A percentile compares a stretch with the other conserved stretches of the same genome.
Evolutionary conservation across 2,113 vertebrate genomes (phyloP).

Genomic region (Poeciliopsis retropinna): DNA sequence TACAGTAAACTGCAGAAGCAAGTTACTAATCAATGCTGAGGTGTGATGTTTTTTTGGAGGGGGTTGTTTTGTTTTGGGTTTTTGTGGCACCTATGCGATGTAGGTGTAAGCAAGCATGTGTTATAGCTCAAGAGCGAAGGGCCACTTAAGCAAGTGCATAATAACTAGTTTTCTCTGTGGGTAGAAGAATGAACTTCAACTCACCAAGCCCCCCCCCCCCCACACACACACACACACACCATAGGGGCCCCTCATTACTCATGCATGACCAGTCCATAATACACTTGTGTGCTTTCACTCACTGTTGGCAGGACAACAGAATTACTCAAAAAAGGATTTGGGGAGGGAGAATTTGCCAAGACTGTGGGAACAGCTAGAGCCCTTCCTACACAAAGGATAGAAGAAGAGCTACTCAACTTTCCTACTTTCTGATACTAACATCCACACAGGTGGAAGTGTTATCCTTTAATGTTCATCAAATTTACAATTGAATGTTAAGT

Average conservation of each 20-base stretch:
- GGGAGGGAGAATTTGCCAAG: conserved; percentile 69
- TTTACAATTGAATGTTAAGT: conserved; percentile 12
- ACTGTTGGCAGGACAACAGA: conserved; percentile 82
- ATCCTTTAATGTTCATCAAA: conserved; percentile 16
- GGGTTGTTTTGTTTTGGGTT: not conserved
- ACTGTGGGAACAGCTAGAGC: conserved; percentile 73
- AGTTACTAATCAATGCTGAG: conserved; percentile 54
- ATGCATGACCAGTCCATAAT: conserved; percentile 81
- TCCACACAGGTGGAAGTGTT: conserved; percentile 24
- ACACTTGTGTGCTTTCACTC: conserved; percentile 73
- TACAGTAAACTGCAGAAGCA: conserved; percentile 43
- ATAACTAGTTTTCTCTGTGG: conserved; percentile 51
- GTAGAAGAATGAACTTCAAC: conserved; percentile 26
- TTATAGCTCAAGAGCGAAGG: conserved; percentile 34
- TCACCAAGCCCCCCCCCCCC: too few species aligned
- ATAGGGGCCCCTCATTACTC: conserved; percentile 75
- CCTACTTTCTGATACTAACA: conserved; percentile 36
- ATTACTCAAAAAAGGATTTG: conserved; percentile 71
- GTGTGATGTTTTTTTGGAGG: conserved; percentile 13
- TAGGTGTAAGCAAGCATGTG: conserved; percentile 39
- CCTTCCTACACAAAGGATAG: conserved; percentile 60
- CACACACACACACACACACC: conserved; percentile 22
- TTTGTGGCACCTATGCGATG: conserved; percentile 1
- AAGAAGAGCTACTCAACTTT: conserved; percentile 56
- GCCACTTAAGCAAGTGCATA: conserved; percentile 56